Percentiles rank a stretch among this genome's conserved stretches.
phyloP scores from a whole-genome alignment of 1,140 invertebrate species.

The Eciton burchellii region DNA sequence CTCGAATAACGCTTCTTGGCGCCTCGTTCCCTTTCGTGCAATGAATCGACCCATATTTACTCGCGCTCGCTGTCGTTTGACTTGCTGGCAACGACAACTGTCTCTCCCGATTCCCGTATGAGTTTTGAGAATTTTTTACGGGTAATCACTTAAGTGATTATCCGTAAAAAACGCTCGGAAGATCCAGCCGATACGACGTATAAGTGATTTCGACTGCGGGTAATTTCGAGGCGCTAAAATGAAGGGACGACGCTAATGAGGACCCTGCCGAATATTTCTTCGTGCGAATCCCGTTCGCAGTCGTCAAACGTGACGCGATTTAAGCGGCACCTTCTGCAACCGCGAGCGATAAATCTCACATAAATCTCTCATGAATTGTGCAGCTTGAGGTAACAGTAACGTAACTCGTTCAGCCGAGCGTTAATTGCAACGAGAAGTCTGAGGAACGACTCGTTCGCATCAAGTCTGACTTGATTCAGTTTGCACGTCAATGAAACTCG shows the following conservation, averaged over 20 bases:
- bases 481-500: neutral
- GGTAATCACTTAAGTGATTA: too few relatives aligned
- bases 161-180: constrained; percentile 29
- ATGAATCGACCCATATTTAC: constrained; percentile 26
- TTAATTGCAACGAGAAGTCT: neutral
- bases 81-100: constrained; percentile 42
- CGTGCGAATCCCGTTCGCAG: constrained; percentile 26
- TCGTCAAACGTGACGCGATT: neutral
- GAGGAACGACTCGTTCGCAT: neutral
- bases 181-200: too few relatives aligned
- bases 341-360: neutral
- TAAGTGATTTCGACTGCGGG: constrained; percentile 53
- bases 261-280: neutral
- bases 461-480: neutral
- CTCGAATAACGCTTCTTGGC: neutral
- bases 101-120: neutral
- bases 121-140: constrained; percentile 53
- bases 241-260: neutral
- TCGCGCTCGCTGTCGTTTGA: constrained; percentile 22
- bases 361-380: constrained; percentile 3
- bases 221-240: constrained; percentile 32
- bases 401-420: neutral
- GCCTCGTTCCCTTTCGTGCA: neutral
- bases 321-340: neutral
- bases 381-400: neutral